Evolutionary conservation across 1,140 invertebrate species (phyloP).

Genomic region (Drosophila nigromelanica): DNA sequence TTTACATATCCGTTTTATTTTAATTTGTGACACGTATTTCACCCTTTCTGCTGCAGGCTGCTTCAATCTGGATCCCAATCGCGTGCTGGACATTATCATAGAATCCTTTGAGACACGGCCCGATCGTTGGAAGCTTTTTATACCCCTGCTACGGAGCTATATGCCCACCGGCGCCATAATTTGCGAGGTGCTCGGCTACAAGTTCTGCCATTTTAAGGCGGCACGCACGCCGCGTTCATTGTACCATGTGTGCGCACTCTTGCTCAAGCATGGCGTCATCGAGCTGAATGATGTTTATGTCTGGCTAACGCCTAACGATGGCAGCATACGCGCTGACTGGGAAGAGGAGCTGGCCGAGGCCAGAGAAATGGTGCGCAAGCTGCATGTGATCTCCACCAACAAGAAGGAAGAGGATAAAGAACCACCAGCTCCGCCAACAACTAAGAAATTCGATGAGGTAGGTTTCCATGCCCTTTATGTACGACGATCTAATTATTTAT

Average conservation of each 20-base stretch:
- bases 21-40: background rate
- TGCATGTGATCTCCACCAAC: constrained; percentile 94
- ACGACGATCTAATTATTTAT: background rate
- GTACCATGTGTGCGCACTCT: constrained; percentile 94
- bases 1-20: background rate
- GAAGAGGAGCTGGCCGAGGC: constrained; percentile 93
- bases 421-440: constrained; percentile 86
- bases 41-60: constrained; percentile 89
- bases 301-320: constrained; percentile 95
- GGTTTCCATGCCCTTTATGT: background rate
- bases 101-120: constrained; percentile 97
- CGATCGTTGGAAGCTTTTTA: constrained; percentile 90
- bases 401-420: constrained; percentile 91
- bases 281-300: constrained; percentile 94
- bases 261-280: constrained; percentile 95
- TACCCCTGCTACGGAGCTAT: constrained; percentile 92
- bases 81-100: constrained; percentile 97
- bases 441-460: constrained; percentile 88
- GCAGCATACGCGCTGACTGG: constrained; percentile 91
- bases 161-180: constrained; percentile 93
- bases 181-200: constrained; percentile 97
- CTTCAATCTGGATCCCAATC: constrained; percentile 99
- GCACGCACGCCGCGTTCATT: constrained; percentile 91
- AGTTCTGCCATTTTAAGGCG: constrained; percentile 91
- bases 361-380: constrained; percentile 93